A percentile compares a stretch with the other conserved stretches of the same genome.
Conservation (phyloP, 2,797 vertebrate genomes). For the Acomys russatus region DNA sequence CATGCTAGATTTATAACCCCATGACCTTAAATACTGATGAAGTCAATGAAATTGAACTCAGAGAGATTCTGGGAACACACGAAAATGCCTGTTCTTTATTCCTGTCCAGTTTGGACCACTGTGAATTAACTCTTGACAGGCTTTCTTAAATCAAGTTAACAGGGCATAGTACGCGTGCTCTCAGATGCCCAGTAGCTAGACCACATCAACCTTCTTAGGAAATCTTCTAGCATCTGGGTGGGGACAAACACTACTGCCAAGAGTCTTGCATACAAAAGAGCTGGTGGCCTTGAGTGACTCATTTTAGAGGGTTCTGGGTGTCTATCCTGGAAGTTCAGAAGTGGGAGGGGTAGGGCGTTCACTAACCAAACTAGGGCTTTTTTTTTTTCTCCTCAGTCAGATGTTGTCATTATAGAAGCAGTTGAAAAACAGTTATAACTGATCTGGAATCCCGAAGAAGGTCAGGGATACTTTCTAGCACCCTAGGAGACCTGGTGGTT, state of each 20-base stretch:
- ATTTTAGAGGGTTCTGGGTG: background rate
- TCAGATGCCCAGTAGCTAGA: slow-evolving; percentile 75
- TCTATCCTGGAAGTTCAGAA: background rate
- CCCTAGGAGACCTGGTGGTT: background rate
- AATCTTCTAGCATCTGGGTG: slow-evolving; percentile 55
- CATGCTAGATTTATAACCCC: slow-evolving; percentile 65
- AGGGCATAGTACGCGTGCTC: slow-evolving; percentile 48
- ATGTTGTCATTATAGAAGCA: slow-evolving; percentile 59
- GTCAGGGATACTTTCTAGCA: slow-evolving; percentile 54
- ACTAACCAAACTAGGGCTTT: background rate
- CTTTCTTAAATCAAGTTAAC: slow-evolving; percentile 74
- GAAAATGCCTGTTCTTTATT: slow-evolving; percentile 72
- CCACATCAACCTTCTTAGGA: slow-evolving; percentile 56
- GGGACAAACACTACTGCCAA: slow-evolving; percentile 45
- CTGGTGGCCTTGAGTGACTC: slow-evolving; percentile 64
- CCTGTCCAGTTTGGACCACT: slow-evolving; percentile 67
- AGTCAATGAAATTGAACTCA: slow-evolving; percentile 66
- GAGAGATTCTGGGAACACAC: slow-evolving; percentile 67
- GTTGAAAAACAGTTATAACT: slow-evolving; percentile 55
- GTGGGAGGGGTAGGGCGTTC: background rate
- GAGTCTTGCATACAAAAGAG: background rate
- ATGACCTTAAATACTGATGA: slow-evolving; percentile 54
- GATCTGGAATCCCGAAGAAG: slow-evolving; percentile 44
- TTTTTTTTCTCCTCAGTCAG: slow-evolving; percentile 39
- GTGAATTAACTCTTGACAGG: slow-evolving; percentile 70